Base-by-base conservation (phyloP, 2,797 vertebrate species). In the Taeniopygia guttata region DNA sequence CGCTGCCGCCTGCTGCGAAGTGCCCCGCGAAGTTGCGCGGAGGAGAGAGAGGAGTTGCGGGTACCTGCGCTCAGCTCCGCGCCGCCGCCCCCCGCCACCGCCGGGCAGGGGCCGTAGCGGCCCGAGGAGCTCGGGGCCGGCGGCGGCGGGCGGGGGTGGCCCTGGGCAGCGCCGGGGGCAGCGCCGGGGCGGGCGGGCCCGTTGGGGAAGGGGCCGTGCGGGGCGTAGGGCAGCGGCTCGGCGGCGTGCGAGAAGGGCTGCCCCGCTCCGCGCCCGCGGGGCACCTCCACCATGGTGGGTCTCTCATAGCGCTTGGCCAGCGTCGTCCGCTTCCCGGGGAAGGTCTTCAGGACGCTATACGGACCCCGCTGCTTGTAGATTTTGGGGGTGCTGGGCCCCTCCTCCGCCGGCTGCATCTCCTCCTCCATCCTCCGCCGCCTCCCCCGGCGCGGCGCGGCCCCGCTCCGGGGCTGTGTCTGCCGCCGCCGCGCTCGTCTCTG, bases 51-150 rank as follows among this genome's bases (percentile, higher is more conserved):
- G 51, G 68, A 70, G 68, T 94, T 92, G 79, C 84, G 66, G 86
- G 81, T 98, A 99, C 99, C 99, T 98, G 99, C 98, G 97, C 99
- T 99, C 94, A 99, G 99, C 29, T 98, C 98, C 93, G 98, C 97
- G 83, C 95, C 97, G 97, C 98, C 88, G 60, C 51, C 66, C 59
- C 51, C 89, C 69, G 83, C 98, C 98, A 25, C 54, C 43, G 83
- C 49, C 54, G 89, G 98, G 93, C 98, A 94, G 82, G 95, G 94
- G 88, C 97, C 97, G 95, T 98, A 98, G 79, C 88, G 92, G 87
- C 69, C 98, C 97, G 97, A 97, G 95, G 96, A 98, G 91, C 93
- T 93, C 89, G 90, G 88, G 95, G 84, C 94, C 59, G 94, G 95
- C 91, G 89, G 96, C 78, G 97, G 93, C 58, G 97, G 84, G 74